A percentile compares a stretch with the other conserved stretches of the same genome.
phyloP scores from a whole-genome alignment of 2,113 vertebrate genomes.

The Rhea pennata region DNA sequence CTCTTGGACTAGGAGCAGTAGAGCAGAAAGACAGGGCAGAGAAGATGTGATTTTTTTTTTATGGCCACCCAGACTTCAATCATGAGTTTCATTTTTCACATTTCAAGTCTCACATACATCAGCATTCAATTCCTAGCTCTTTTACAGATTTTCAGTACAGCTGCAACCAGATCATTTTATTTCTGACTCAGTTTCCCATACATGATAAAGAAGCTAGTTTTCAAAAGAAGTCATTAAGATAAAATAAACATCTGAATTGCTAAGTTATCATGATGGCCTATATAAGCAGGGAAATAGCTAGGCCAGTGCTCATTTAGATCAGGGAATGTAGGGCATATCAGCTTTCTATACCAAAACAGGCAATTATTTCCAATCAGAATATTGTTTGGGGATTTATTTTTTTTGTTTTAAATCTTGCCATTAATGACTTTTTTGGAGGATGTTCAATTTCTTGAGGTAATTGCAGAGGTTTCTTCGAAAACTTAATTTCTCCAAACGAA shows the following conservation, averaged over 20 bases:
- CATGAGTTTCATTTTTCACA: not conserved
- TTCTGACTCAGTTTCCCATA: slow-evolving; percentile 15
- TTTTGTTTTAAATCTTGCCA: not conserved
- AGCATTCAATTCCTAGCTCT: not conserved
- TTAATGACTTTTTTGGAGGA: not conserved
- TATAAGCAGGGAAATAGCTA: not conserved
- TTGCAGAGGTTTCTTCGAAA: slow-evolving; percentile 16
- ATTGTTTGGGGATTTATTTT: slow-evolving; percentile 28
- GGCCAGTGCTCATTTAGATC: not conserved
- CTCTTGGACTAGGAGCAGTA: not conserved
- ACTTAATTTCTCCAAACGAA: slow-evolving; percentile 24
- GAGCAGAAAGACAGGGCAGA: not conserved
- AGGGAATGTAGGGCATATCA: not conserved
- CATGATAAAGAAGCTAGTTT: not conserved
- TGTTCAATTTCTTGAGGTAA: not conserved
- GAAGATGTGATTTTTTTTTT: not conserved
- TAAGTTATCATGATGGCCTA: not conserved
- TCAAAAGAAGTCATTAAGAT: not conserved
- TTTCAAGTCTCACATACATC: not conserved
- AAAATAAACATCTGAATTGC: not conserved
- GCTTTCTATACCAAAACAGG: slow-evolving; percentile 4
- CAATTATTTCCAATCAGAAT: slow-evolving; percentile 16
- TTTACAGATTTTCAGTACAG: not conserved
- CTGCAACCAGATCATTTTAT: not conserved
- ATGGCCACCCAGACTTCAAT: not conserved